Base-by-base conservation (phyloP, 2,888 invertebrate species). In the Leptarthrus brevirostris region DNA sequence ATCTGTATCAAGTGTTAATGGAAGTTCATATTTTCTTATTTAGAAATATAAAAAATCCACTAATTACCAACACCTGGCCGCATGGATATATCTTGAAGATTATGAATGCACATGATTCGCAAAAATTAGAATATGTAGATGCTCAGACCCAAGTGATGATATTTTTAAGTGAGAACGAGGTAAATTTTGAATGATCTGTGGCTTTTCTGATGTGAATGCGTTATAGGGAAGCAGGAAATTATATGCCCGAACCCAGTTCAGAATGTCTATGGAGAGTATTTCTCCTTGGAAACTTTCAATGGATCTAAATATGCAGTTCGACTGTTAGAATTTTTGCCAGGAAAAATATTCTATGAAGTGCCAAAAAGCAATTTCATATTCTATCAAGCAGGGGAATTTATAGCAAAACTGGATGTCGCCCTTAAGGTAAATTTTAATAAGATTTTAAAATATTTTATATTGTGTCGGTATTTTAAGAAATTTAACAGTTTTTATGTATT, bases 71-170 rank as follows among this genome's bases (percentile, higher is more conserved):
- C 2, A 86, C 88, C 76, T 86, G 87, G 76, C 85, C 87, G 0
- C 82, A 90, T 78, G 93, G 92, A 0, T 93, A 93, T 80, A 90
- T 94, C 18, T 84, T 96, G 74, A 96, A 96, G 87, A 89, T 96
- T 61, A 87, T 94, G 78, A 96, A 96, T 85, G 89, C 92, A 0
- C 85, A 93, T 81, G 95, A 96, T 83, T 93, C 96, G 0, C 87
- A 89, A 79, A 91, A 92, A 56, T 82, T 86, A 0, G 83, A 83
- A 1, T 87, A 91, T 18, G 87, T 94, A 5, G 92, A 93, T 74
- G 94, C 91, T 0, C 94, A 95, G 84, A 92, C 90, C 77, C 88
- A 90, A 78, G 85, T 93, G 77, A 88, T 95, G 87, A 83, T 92
- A 36, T 91, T 89, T 82, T 86, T 95, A 78, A 86, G 92, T 91